These are phyloP conservation scores for Chrysogorgia sp. DNA, from an alignment of 92 coral and sea anemone species.

Conservation along the genomic window DNA sequence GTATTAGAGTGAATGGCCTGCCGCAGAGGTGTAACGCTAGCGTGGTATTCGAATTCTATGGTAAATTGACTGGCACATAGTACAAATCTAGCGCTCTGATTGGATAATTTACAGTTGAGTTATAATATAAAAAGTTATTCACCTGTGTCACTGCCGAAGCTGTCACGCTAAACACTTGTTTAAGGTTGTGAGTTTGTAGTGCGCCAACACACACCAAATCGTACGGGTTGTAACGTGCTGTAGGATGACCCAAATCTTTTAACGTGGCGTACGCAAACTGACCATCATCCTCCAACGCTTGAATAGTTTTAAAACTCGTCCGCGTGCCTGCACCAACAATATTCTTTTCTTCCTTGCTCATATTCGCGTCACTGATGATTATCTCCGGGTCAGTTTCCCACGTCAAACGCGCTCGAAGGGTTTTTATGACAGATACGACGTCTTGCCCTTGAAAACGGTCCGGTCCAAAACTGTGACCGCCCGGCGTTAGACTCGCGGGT, in stretches of 20 bases:
- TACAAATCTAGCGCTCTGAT: too few species aligned
- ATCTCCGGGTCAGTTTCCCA: conserved; percentile 81
- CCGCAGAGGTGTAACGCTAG: too few species aligned
- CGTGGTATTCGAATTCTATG: too few species aligned
- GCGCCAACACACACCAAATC: conserved; percentile 82
- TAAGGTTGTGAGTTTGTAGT: conserved; percentile 68
- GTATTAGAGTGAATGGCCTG: too few species aligned
- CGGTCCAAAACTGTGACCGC: conserved; percentile 29
- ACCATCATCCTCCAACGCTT: conserved; percentile 87
- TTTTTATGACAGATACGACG: conserved; percentile 65
- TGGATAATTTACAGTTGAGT: too few species aligned
- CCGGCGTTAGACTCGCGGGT: neutral
- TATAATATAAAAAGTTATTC: neutral
- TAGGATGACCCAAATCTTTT: conserved; percentile 67
- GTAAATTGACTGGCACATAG: too few species aligned
- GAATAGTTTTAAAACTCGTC: conserved; percentile 4
- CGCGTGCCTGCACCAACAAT: conserved; percentile 49
- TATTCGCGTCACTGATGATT: conserved; percentile 58
- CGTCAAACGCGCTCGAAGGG: conserved; percentile 76
- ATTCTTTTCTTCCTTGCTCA: conserved; percentile 67
- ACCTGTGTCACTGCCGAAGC: conserved; percentile 98
- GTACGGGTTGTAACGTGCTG: conserved; percentile 88
- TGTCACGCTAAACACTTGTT: conserved; percentile 80
- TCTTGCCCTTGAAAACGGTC: conserved; percentile 74
- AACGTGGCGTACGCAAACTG: conserved; percentile 79